phyloP scores from a whole-genome alignment of 30 jellyfish, hydroid and myxozoan genomes.

The Turritopsis rubra region DNA sequence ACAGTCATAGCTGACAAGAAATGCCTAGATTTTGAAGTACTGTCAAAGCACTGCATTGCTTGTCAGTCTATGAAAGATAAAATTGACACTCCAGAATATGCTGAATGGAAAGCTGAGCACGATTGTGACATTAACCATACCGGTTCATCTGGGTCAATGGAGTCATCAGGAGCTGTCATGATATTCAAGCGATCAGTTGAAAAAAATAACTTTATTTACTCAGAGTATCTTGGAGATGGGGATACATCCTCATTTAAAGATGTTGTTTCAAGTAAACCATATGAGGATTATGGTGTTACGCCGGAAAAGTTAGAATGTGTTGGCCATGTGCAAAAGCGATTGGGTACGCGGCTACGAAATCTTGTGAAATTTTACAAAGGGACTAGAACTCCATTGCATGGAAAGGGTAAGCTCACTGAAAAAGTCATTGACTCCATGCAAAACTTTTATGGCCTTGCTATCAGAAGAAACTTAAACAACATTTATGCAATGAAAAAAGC shows the following conservation, averaged over 20 bases:
- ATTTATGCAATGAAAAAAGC: constrained; percentile 27
- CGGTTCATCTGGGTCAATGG: constrained; percentile 15
- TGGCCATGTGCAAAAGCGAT: constrained; percentile 30
- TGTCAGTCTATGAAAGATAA: background rate
- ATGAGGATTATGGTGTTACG: constrained; percentile 21
- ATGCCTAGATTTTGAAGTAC: constrained; percentile 13
- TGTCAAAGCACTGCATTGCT: constrained; percentile 18
- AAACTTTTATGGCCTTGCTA: constrained; percentile 32
- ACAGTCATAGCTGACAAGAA: constrained; percentile 15
- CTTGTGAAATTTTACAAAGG: constrained; percentile 4
- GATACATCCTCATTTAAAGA: constrained; percentile 32
- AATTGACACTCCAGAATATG: constrained; percentile 3
- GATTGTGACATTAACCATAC: constrained; percentile 7
- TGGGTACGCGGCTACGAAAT: constrained; percentile 11
- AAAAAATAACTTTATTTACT: background rate
- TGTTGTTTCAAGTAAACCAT: constrained; percentile 27
- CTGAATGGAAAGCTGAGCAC: background rate
- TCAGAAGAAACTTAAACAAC: constrained; percentile 21
- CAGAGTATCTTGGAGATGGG: constrained; percentile 43
- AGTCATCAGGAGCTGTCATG: background rate
- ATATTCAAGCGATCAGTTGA: constrained; percentile 1
- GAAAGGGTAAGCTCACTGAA: constrained; percentile 34
- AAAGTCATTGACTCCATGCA: constrained; percentile 34
- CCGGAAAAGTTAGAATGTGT: constrained; percentile 24
- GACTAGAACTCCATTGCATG: constrained; percentile 3